Conservation (phyloP, 2,113 vertebrate species). For the Callipepla squamata region DNA sequence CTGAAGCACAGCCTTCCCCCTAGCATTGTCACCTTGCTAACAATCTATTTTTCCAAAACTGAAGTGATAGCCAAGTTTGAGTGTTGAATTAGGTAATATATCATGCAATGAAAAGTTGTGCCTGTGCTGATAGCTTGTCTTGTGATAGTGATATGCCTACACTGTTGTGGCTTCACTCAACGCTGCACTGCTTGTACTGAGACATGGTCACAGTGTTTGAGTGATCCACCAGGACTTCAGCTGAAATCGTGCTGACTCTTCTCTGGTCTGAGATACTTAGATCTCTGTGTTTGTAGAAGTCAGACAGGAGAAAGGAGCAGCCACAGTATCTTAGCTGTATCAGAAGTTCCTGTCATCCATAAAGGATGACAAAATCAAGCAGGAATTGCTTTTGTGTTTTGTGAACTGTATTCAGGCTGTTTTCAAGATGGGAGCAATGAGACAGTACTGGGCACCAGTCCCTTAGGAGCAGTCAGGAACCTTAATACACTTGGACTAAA, state of each 20-base stretch:
- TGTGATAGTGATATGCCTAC: not conserved
- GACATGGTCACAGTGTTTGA: not conserved
- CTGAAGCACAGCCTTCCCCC: not conserved
- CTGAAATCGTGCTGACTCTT: fast-evolving
- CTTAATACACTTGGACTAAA: not conserved
- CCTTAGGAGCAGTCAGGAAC: not conserved
- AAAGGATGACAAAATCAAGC: not conserved
- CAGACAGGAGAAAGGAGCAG: not conserved
- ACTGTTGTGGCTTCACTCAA: not conserved
- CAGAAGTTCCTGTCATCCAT: not conserved
- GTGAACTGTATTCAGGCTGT: not conserved
- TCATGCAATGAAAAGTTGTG: not conserved
- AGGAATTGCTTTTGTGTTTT: not conserved
- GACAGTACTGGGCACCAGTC: not conserved
- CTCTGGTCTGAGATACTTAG: not conserved
- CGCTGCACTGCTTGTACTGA: not conserved
- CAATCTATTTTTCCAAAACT: not conserved
- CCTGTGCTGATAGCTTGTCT: not conserved
- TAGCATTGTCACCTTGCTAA: not conserved
- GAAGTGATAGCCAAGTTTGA: not conserved
- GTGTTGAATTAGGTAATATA: not conserved
- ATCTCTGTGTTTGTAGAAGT: fast-evolving
- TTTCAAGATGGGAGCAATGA: not conserved
- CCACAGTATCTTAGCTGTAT: not conserved
- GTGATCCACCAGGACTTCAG: not conserved